Base-by-base conservation (phyloP, 2,113 vertebrate species). In the Melanostigma gelatinosum region DNA sequence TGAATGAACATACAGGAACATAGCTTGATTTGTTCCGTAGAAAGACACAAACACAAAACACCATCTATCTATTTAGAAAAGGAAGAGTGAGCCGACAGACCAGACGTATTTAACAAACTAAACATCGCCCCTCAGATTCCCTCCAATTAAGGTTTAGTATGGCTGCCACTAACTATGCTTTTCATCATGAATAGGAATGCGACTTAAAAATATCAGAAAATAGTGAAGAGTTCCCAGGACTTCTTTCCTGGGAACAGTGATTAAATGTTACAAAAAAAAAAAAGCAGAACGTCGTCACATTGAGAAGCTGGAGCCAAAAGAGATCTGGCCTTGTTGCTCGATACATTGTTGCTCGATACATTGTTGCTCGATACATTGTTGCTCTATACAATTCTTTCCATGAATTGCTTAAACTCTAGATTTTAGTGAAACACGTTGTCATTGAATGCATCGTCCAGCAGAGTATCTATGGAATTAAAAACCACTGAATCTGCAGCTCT, bases 401-500 rank as follows among this genome's bases (percentile, higher is more conserved):
- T 36, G 16, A 0, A 11, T 57, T 48, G 16, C 24, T 64, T 38
- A 7, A 61, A 7, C 32, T 72, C 0, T 52, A 27, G 1, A n/a
- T 69, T 24, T 32, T 66, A 32, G 18, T 13, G 16, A 36, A 48
- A 65, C 27, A 66, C 15, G 22, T 50, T 36, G 18, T 0, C 0
- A n/a, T 27, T 72, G 13, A 32, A 2, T 13, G n/a, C 36, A 42
- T 29, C 20, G 16, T 0, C 32, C 2, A 7, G 2, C 52, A n/a
- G 36, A 42, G 22, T 46, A 57, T 34, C 34, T 22, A 2, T 84
- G 52, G 44, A 60, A 11, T 15, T 22, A 29, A 72, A 50, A 60
- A 60, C 1, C 16, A 20, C 27, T 58, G 60, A 69, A 38, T 77
- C 77, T 64, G 77, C 44, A 38, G 52, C 36, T 70, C 32, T 67